phyloP scores from a whole-genome alignment of 2,888 invertebrate species.

The Aromia moschata region DNA sequence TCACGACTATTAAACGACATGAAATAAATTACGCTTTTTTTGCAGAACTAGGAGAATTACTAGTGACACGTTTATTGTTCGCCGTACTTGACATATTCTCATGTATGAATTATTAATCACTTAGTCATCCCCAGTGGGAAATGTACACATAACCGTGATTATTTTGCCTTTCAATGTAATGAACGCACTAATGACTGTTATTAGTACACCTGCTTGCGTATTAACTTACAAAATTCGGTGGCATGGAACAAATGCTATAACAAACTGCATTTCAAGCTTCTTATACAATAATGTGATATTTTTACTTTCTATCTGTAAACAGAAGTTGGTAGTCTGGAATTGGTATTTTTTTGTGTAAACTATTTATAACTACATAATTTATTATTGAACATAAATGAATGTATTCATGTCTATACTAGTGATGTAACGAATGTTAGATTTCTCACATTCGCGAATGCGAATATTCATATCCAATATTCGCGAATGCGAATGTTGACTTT shows the following conservation, averaged over 20 bases:
- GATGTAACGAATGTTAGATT: too few species aligned
- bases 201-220: constrained; percentile 7
- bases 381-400: too few species aligned
- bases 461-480: too few species aligned
- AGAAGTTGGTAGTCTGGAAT: too few species aligned
- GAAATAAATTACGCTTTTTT: constrained; percentile 4
- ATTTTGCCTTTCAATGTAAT: constrained; percentile 5
- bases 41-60: not conserved
- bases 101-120: constrained; percentile 19
- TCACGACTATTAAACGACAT: not conserved
- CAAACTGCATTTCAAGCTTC: not conserved
- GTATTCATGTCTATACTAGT: too few species aligned
- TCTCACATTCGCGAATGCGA: too few species aligned
- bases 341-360: too few species aligned
- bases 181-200: constrained; percentile 9
- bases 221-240: constrained; percentile 12
- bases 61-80: constrained; percentile 10
- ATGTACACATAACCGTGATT: constrained; percentile 8
- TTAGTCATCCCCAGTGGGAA: constrained; percentile 7
- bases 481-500: too few species aligned
- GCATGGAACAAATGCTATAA: constrained; percentile 10
- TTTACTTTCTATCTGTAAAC: too few species aligned
- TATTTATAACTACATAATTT: too few species aligned
- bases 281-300: not conserved
- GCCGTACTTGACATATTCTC: constrained; percentile 22